phyloP scores from a whole-genome alignment of 2,797 vertebrate species.

The Bradypodion ventrale region DNA sequence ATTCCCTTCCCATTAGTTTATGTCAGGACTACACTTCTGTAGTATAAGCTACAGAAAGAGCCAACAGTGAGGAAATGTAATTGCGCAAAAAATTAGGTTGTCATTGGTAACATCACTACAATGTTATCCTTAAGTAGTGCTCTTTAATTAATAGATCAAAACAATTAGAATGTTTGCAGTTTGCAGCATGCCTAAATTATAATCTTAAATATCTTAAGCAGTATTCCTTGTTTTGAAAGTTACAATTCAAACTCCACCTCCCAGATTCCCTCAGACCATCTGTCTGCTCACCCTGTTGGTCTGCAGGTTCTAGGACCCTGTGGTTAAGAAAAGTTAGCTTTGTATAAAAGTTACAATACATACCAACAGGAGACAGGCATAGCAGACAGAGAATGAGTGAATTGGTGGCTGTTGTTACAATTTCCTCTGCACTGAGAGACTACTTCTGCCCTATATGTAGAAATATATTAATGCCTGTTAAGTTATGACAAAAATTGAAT shows the following conservation, averaged over 20 bases:
- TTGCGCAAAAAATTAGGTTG: neutral
- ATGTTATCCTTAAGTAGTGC: neutral
- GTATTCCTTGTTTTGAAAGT: no score
- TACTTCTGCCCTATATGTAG: no score
- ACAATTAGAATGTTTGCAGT: neutral
- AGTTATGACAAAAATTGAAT: no score
- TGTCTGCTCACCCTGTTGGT: no score
- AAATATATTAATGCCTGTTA: no score
- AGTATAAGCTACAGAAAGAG: neutral
- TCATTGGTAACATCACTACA: neutral
- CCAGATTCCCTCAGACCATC: no score
- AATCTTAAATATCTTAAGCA: neutral
- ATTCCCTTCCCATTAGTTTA: constrained; percentile 6
- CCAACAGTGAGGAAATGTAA: neutral
- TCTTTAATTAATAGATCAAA: neutral
- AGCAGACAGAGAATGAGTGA: neutral
- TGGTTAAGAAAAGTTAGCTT: no score
- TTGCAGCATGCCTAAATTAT: neutral
- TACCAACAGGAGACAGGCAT: neutral
- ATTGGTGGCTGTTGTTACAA: no score
- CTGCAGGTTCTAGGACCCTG: no score
- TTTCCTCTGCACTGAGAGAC: no score
- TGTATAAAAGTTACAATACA: neutral
- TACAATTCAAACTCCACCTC: no score
- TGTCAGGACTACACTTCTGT: neutral